Conservation (phyloP, 2,888 invertebrate genomes). For the Strigamia maritima region DNA sequence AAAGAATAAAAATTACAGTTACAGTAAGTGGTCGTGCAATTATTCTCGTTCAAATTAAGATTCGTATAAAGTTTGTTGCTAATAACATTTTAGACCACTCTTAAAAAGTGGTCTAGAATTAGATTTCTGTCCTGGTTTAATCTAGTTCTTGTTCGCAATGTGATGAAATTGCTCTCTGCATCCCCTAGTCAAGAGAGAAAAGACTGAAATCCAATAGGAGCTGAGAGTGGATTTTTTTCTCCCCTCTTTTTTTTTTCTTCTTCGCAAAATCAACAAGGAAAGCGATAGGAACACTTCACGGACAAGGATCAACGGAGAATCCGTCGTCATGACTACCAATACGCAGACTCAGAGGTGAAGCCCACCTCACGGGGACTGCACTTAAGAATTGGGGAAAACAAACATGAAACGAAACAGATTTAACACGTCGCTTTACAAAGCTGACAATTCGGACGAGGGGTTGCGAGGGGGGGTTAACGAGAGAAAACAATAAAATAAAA, state of each 20-base stretch:
- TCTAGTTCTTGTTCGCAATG: constrained; percentile 1
- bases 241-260: background rate
- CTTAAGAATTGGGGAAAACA: background rate
- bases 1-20: no score
- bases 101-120: background rate
- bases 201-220: constrained; percentile 15
- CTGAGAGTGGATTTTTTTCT: constrained; percentile 6
- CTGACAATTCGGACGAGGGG: background rate
- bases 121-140: background rate
- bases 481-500: no score
- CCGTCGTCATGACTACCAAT: background rate
- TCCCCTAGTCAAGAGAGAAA: constrained; percentile 2
- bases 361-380: background rate
- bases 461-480: background rate
- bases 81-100: background rate
- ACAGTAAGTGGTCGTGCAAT: no score
- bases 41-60: no score
- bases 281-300: constrained; percentile 5
- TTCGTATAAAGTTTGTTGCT: no score
- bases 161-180: constrained; percentile 2
- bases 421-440: constrained; percentile 5
- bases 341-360: background rate
- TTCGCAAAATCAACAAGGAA: constrained; percentile 5
- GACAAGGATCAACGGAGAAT: constrained; percentile 10
- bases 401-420: constrained; percentile 2